These are phyloP conservation scores for Diachasma alloeum DNA, from an alignment of 1,140 invertebrate genomes.

Conservation along the genomic window DNA sequence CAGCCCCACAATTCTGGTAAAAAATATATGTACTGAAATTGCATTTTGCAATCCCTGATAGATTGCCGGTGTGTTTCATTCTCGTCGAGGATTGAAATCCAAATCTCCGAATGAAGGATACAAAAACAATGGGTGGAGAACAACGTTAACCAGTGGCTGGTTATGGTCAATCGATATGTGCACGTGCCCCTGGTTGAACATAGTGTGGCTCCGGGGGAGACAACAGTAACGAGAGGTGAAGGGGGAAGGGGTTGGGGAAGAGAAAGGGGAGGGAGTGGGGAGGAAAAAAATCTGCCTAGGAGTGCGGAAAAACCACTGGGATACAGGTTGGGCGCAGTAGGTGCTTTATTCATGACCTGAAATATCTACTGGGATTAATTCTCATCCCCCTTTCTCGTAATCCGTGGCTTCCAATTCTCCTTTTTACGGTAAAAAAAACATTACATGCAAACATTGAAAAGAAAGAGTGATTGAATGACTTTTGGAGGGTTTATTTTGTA, in stretches of 20 bases:
- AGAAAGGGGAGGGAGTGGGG: not conserved
- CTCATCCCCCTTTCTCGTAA: slow-evolving; percentile 30
- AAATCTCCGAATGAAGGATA: not conserved
- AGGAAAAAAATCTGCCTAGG: slow-evolving; percentile 3
- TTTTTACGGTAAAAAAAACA: slow-evolving; percentile 25
- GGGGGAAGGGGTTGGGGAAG: not conserved
- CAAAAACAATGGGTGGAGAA: not conserved
- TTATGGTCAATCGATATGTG: slow-evolving; percentile 8
- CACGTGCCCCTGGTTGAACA: not conserved
- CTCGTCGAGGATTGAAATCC: not conserved
- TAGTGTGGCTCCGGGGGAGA: not conserved
- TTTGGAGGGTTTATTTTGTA: not conserved
- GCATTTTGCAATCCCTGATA: not conserved
- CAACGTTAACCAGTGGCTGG: not conserved
- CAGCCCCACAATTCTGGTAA: not conserved
- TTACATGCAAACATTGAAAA: slow-evolving; percentile 28
- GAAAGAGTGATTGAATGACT: slow-evolving; percentile 23
- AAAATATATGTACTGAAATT: not conserved
- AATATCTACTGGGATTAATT: slow-evolving; percentile 33
- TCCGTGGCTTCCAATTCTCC: slow-evolving; percentile 40
- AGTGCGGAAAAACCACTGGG: not conserved
- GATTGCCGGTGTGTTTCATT: not conserved
- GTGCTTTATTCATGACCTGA: slow-evolving; percentile 42
- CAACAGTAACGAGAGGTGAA: not conserved
- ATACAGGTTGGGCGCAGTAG: slow-evolving; percentile 10